Evolutionary conservation across 2,797 vertebrate genomes (phyloP), one percentile per base, ranked within the genome.

Genomic region (Orestias chungarensis): DNA sequence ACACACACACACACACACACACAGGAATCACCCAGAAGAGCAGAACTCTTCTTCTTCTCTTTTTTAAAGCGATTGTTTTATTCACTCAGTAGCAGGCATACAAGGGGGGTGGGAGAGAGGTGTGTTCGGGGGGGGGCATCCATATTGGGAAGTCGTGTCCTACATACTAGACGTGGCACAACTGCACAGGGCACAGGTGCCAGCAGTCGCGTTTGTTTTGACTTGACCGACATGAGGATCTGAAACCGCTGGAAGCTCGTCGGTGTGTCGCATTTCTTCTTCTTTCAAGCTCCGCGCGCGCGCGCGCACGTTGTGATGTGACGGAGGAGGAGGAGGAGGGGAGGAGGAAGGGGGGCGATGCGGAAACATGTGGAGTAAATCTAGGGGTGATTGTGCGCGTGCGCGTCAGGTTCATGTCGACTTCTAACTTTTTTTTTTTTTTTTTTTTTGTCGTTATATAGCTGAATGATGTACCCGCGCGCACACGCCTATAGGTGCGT

Each of bases 61-160:
- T 23, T 20, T 23, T 35, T 57, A 42, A 54, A 68, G 64, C 73
- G 62, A 81, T 71, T 68, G 70, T 85, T 86, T 79, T 83, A 88
- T 86, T 86, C 84, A 68, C 79, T 74, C 61, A 66, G 82, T 68
- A 71, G 57, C 75, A 73, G 68, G 70, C 75, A 68, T 44, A 68
- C 78, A 71, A 82, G 27, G 76, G 75, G 83, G 78, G 86, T 86
- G 72, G 85, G 43, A 29, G 31, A 31, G 15, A 1, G 25, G 29
- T 38, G 46, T 25, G 27, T 27, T n/a, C n/a, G n/a, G 50, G 76
- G 81, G 77, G 20, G 14, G 7, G 70, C 69, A 75, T 84, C 89
- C 89, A 87, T 91, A 89, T 91, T 90, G 91, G 92, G 94, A 94
- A 95, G 93, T 94, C 88, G 86, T 93, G 88, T 89, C 90, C 89